Evolutionary conservation across 2,113 vertebrate genomes (phyloP), one percentile per base, ranked within the genome.

Genomic region (Prunella himalayana): DNA sequence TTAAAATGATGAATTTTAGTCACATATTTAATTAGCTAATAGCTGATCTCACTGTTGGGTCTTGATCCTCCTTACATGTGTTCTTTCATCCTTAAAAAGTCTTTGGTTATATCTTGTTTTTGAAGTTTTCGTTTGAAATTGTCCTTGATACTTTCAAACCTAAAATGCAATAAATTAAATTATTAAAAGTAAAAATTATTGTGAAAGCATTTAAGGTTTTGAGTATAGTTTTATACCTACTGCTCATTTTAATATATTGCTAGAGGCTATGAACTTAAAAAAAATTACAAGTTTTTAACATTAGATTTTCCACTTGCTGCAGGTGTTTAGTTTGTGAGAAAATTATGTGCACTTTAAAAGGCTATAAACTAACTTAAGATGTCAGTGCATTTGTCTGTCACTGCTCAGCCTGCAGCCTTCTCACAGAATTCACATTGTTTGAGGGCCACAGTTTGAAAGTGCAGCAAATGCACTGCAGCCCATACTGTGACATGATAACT

Each of bases 21-120:
- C 94, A 97, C 94, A 97, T 97, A 96, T 97, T 96, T 97, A 97
- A 97, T 96, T 94, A 97, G 94, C 92, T 97, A 97, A 96, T 97
- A 95, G 96, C 95, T 96, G 96, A 95, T 97, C 93, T 97, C 89
- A 83, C 87, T 96, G 80, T 93, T 88, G 75, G 85, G 97, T 97
- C 93, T 88, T 93, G 96, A 95, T 96, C 95, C 65, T 95, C 61
- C 75, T 95, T 93, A 70, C 61, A 80, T 66, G 85, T 92, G 63
- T 94, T 90, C 89, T 97, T 96, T 97, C 93, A 94, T 95, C 96
- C 82, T 90, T 72, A 80, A 93, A 95, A 95, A 88, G 86, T 95
- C 95, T 96, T 95, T 91, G 82, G 93, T 92, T 95, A 68, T 95
- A 81, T 91, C 77, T 92, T 90, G 90, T 6, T 92, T 96, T 95